Conservation (phyloP, 2,113 vertebrate genomes). For the Mixornis gularis region DNA sequence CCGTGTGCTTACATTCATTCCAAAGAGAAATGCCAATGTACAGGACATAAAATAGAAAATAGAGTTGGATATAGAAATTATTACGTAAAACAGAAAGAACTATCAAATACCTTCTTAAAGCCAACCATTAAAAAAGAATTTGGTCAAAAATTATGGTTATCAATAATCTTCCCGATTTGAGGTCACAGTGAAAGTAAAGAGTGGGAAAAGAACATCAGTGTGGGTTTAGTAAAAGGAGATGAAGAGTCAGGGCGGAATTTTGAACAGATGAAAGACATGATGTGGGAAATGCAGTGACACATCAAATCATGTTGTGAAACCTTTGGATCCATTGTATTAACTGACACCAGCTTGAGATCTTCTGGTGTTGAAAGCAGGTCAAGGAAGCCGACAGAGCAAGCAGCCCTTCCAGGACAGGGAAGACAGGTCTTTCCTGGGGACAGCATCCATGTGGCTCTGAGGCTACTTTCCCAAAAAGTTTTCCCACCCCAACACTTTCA, state of each 20-base stretch:
- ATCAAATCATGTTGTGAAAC: neutral
- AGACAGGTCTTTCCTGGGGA: neutral
- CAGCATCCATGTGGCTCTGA: fast-evolving
- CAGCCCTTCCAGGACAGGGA: neutral
- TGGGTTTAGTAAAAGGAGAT: neutral
- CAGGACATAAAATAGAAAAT: neutral
- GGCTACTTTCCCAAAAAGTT: neutral
- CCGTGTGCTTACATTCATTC: neutral
- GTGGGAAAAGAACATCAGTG: neutral
- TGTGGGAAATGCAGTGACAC: neutral
- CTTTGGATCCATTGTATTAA: neutral
- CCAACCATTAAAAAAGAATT: neutral
- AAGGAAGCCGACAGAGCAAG: neutral
- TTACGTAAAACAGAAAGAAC: neutral
- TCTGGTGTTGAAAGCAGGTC: neutral
- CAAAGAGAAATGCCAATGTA: neutral
- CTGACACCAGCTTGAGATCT: neutral
- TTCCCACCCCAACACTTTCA: neutral
- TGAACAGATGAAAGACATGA: neutral
- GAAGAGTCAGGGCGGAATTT: neutral
- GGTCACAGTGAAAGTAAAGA: neutral
- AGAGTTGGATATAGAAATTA: neutral
- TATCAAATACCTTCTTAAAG: neutral
- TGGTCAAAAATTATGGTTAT: neutral
- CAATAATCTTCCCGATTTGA: neutral